These are phyloP conservation scores for Silurus aristotelis DNA, from an alignment of 2,797 vertebrate genomes.

Conservation along the genomic window DNA sequence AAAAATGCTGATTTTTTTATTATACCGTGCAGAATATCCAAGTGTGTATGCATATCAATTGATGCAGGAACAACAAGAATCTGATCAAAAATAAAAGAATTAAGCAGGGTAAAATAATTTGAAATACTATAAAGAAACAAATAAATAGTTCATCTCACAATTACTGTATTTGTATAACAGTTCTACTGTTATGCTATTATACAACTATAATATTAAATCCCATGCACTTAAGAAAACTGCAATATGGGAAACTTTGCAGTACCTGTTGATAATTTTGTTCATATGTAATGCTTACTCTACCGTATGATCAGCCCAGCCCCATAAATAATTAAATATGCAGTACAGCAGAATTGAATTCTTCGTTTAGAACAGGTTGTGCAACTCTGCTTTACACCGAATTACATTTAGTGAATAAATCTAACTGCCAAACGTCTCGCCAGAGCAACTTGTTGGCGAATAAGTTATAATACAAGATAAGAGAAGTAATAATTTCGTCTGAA, in stretches of 20 bases:
- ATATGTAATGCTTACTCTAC: background rate
- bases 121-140: background rate
- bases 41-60: too few species aligned
- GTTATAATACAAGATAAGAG: background rate
- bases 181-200: background rate
- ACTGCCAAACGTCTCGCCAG: background rate
- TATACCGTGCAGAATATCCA: background rate
- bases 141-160: background rate
- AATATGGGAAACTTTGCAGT: background rate
- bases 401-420: background rate
- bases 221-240: background rate
- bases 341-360: slow-evolving; percentile 3
- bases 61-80: background rate
- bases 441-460: background rate
- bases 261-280: background rate
- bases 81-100: background rate
- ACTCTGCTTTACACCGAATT: background rate
- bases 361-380: background rate
- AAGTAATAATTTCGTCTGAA: background rate
- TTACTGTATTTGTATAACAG: background rate
- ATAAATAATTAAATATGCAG: background rate
- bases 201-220: background rate
- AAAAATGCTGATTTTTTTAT: slow-evolving; percentile 3
- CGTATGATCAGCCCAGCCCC: background rate
- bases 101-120: background rate